These are phyloP conservation scores for Climacteris rufus DNA, from an alignment of 2,113 vertebrate genomes.

Conservation along the genomic window DNA sequence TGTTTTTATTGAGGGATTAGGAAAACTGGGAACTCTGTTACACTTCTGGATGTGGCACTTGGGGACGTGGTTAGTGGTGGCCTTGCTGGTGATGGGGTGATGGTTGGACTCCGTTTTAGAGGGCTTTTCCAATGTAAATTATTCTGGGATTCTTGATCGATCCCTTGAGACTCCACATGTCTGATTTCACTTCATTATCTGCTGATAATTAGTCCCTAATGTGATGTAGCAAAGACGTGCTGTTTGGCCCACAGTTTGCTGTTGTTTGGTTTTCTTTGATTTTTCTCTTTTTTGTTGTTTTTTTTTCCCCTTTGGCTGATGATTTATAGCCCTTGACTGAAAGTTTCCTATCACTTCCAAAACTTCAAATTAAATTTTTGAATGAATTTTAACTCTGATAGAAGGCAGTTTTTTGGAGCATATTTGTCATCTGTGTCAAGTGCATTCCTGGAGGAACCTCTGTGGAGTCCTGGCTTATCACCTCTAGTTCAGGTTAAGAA, in stretches of 20 bases:
- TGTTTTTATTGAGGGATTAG: background rate
- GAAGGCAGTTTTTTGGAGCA: background rate
- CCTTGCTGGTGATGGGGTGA: background rate
- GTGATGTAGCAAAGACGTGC: too few species aligned
- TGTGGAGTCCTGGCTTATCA: background rate
- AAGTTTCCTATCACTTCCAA: background rate
- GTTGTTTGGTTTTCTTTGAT: background rate
- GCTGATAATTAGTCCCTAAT: background rate
- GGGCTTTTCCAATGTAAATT: background rate
- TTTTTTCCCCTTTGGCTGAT: too few species aligned
- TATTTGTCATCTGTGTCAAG: background rate
- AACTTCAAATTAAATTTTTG: background rate
- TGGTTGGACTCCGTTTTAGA: background rate
- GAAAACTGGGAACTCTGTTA: accelerated
- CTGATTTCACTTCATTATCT: background rate
- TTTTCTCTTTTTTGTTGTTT: background rate
- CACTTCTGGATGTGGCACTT: background rate
- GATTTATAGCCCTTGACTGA: background rate
- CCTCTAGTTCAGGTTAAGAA: background rate
- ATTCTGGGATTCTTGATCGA: background rate
- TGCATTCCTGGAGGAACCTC: background rate
- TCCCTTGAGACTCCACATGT: background rate
- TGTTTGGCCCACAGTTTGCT: background rate
- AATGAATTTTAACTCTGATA: background rate
- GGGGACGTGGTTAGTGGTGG: background rate